Evolutionary conservation across 1,140 invertebrate species (phyloP).

Genomic region (Odontomachus brunneus): DNA sequence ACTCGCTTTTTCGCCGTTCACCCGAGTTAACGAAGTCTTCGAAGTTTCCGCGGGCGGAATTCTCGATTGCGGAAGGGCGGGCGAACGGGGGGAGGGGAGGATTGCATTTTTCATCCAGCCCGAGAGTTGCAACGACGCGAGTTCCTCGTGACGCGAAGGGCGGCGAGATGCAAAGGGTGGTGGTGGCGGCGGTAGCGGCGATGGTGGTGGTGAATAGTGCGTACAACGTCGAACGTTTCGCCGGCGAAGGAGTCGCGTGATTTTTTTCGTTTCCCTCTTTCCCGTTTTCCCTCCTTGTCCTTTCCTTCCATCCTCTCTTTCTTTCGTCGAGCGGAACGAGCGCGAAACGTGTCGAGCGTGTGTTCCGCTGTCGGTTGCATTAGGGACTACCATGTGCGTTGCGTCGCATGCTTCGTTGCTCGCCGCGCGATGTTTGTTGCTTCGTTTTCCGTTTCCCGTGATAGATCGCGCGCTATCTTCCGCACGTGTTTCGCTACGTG

Average conservation of each 20-base stretch:
- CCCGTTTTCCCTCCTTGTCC: not conserved
- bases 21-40: slow-evolving; percentile 64
- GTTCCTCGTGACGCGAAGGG: too few species aligned
- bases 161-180: slow-evolving; percentile 4
- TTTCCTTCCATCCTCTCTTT: not conserved
- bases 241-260: slow-evolving; percentile 9
- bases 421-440: slow-evolving; percentile 23
- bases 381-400: slow-evolving; percentile 11
- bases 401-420: slow-evolving; percentile 12
- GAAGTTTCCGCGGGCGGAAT: slow-evolving; percentile 54
- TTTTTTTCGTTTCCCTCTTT: not conserved
- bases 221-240: not conserved
- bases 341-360: slow-evolving; percentile 23
- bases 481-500: slow-evolving; percentile 31
- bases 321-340: not conserved
- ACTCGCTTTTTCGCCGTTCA: slow-evolving; percentile 37
- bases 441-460: slow-evolving; percentile 46
- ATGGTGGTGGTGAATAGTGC: not conserved
- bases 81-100: not conserved
- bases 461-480: slow-evolving; percentile 48
- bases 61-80: slow-evolving; percentile 34
- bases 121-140: slow-evolving; percentile 15
- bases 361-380: slow-evolving; percentile 32
- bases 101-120: slow-evolving; percentile 66
- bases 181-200: not conserved